phyloP scores from a whole-genome alignment of 1,140 invertebrate genomes.

The Zaprionus ornatus region DNA sequence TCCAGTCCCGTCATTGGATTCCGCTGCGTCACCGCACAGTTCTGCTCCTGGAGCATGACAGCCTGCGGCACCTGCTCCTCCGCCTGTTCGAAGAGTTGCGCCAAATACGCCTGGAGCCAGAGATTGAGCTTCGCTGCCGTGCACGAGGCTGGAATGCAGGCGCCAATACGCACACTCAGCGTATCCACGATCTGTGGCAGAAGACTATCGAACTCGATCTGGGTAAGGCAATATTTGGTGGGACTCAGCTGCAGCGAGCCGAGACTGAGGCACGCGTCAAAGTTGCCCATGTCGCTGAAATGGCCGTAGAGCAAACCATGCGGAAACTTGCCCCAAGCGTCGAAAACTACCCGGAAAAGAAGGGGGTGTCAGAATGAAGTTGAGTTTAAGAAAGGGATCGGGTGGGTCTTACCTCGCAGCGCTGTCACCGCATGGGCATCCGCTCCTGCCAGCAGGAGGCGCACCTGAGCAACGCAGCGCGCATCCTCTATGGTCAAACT shows the following conservation, averaged over 20 bases:
- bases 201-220: constrained; percentile 51
- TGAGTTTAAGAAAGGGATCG: background rate
- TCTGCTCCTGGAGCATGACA: constrained; percentile 45
- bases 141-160: constrained; percentile 60
- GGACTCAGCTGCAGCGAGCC: background rate
- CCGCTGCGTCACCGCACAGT: constrained; percentile 30
- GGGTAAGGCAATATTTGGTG: constrained; percentile 61
- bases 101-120: constrained; percentile 49
- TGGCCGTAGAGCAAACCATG: constrained; percentile 76
- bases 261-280: constrained; percentile 58
- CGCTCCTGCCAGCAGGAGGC: constrained; percentile 35
- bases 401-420: constrained; percentile 39
- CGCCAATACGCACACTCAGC: constrained; percentile 49
- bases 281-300: constrained; percentile 72
- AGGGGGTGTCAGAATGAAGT: background rate
- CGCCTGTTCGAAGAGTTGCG: constrained; percentile 33
- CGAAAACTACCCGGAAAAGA: constrained; percentile 52
- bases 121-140: constrained; percentile 38
- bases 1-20: constrained; percentile 46
- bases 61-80: background rate
- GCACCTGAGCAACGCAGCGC: constrained; percentile 37
- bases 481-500: constrained; percentile 2
- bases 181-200: background rate
- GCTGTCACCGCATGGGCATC: constrained; percentile 39
- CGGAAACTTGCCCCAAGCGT: constrained; percentile 77